Evolutionary conservation across 2,113 vertebrate genomes (phyloP).

Genomic region (Gasterosteus aculeatus): DNA sequence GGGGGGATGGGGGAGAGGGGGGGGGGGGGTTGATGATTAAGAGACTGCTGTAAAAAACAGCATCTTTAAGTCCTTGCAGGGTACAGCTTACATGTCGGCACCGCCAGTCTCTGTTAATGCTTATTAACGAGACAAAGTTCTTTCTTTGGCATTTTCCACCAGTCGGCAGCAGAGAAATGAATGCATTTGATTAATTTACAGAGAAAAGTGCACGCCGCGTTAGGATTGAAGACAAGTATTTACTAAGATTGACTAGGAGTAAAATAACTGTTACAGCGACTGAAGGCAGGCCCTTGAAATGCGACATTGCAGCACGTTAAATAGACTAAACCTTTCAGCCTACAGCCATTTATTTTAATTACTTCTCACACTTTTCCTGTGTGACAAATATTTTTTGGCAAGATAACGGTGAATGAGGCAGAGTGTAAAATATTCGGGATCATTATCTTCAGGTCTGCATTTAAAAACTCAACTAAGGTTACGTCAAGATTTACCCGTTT

Average conservation of each 20-base stretch:
- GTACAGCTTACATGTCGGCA: slow-evolving; percentile 22
- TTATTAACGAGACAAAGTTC: slow-evolving; percentile 35
- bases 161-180: slow-evolving; percentile 25
- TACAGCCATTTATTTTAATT: slow-evolving; percentile 24
- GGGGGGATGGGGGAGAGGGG: neutral
- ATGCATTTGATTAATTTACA: slow-evolving; percentile 22
- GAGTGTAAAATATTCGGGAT: neutral
- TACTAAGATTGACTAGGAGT: neutral
- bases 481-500: neutral
- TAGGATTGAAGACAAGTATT: neutral
- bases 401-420: neutral
- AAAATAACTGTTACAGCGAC: neutral
- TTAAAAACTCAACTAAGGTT: neutral
- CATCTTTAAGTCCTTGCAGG: slow-evolving; percentile 23
- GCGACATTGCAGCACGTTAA: neutral
- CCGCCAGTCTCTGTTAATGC: slow-evolving; percentile 24
- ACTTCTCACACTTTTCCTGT: neutral
- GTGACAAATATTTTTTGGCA: neutral
- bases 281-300: neutral
- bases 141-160: slow-evolving; percentile 23
- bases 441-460: neutral
- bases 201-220: slow-evolving; percentile 2
- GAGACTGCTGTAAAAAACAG: slow-evolving; percentile 35
- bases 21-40: slow-evolving; percentile 35
- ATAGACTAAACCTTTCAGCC: slow-evolving; percentile 9